Evolutionary conservation across 1,140 invertebrate genomes (phyloP).

Genomic region (Trissolcus basalis): DNA sequence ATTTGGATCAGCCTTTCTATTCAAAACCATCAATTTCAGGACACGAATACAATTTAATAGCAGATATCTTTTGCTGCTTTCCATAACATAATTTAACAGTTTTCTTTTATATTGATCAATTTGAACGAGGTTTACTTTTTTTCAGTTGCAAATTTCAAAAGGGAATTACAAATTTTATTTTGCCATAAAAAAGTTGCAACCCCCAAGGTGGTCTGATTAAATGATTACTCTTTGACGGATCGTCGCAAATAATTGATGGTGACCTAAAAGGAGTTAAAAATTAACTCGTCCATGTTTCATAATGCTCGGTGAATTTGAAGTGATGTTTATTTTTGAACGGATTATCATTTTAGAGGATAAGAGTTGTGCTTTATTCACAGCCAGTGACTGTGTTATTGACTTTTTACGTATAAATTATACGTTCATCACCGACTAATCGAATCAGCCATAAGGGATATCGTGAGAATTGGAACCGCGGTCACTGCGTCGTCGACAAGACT

Average conservation of each 20-base stretch:
- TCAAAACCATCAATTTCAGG: no score
- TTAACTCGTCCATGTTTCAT: conserved; percentile 10
- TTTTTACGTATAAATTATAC: conserved; percentile 49
- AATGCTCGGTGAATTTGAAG: conserved; percentile 9
- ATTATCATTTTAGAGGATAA: conserved; percentile 13
- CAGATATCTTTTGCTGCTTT: no score
- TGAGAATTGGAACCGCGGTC: conserved; percentile 65
- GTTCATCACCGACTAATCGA: conserved; percentile 40
- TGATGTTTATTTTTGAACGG: conserved; percentile 11
- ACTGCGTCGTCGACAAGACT: conserved; percentile 40
- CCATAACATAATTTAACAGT: no score
- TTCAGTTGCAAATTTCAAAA: no score
- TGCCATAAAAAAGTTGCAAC: no score
- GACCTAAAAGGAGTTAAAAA: conserved; percentile 9
- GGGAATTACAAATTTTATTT: no score
- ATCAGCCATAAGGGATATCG: conserved; percentile 62
- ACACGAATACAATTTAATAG: no score
- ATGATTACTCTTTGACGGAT: no score
- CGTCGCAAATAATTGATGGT: conserved; percentile 10
- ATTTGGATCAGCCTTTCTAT: conserved; percentile 16
- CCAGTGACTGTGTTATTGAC: neutral
- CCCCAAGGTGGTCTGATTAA: no score
- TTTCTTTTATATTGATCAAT: no score
- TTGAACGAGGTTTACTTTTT: no score
- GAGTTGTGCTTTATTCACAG: conserved; percentile 23